Conservation (phyloP, 2,113 vertebrate species). For the Sinocyclocheilus rhinocerous region DNA sequence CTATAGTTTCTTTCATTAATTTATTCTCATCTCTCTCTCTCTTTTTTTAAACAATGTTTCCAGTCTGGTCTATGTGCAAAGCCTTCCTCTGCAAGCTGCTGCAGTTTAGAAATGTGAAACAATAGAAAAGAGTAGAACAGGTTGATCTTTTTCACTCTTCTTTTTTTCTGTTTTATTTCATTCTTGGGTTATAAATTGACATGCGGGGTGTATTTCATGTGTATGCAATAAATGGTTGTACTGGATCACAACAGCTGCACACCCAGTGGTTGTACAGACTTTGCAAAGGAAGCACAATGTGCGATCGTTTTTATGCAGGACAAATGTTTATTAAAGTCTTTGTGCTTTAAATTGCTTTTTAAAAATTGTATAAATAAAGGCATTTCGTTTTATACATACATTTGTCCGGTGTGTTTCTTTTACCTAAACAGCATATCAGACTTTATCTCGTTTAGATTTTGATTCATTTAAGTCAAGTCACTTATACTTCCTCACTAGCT, state of each 20-base stretch:
- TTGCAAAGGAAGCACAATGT: slow-evolving; percentile 96
- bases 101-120: slow-evolving; percentile 72
- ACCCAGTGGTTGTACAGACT: slow-evolving; percentile 87
- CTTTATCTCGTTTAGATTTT: background rate
- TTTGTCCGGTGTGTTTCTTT: slow-evolving; percentile 28
- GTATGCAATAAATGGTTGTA: slow-evolving; percentile 98
- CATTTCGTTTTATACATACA: slow-evolving; percentile 68
- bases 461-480: too few species aligned
- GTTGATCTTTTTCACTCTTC: slow-evolving; percentile 47
- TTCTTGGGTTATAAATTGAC: slow-evolving; percentile 16
- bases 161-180: slow-evolving; percentile 11
- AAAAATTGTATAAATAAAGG: slow-evolving; percentile 91
- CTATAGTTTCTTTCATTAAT: slow-evolving; percentile 50
- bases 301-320: slow-evolving; percentile 85
- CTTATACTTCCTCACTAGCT: too few species aligned
- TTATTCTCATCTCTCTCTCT: slow-evolving; percentile 35
- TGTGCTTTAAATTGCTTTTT: slow-evolving; percentile 94
- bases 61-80: slow-evolving; percentile 67
- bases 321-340: slow-evolving; percentile 86
- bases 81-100: slow-evolving; percentile 80
- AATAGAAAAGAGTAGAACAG: slow-evolving; percentile 17
- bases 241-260: slow-evolving; percentile 80
- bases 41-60: slow-evolving; percentile 47
- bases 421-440: background rate
- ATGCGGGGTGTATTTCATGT: slow-evolving; percentile 73